Percentiles rank a stretch among this genome's conserved stretches.
Evolutionary conservation across 2,888 invertebrate genomes (phyloP).

Genomic region (Brachypterus glaber): DNA sequence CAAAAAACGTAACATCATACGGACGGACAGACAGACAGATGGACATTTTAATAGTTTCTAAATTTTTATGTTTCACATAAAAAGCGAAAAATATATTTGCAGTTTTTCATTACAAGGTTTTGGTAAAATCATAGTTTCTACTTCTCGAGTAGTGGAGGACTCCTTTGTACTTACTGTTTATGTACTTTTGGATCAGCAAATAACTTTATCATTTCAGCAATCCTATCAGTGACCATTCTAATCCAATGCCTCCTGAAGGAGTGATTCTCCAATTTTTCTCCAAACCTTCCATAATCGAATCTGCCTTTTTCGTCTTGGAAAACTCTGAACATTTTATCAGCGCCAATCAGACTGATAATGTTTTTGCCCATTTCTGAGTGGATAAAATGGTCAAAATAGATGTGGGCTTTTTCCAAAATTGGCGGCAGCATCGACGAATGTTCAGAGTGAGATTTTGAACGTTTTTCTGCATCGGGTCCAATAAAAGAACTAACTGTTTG

Average conservation of each 20-base stretch:
- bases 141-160: too few relatives aligned
- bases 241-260: slow-evolving; percentile 75
- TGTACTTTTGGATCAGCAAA: slow-evolving; percentile 68
- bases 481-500: slow-evolving; percentile 53
- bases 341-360: slow-evolving; percentile 63
- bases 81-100: too few relatives aligned
- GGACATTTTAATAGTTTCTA: too few relatives aligned
- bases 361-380: slow-evolving; percentile 69
- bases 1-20: too few relatives aligned
- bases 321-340: slow-evolving; percentile 56
- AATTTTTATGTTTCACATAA: too few relatives aligned
- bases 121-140: too few relatives aligned
- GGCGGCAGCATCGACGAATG: slow-evolving; percentile 67
- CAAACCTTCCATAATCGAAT: slow-evolving; percentile 61
- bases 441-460: slow-evolving; percentile 55
- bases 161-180: slow-evolving; percentile 55
- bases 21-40: too few relatives aligned
- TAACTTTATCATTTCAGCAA: slow-evolving; percentile 65
- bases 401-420: slow-evolving; percentile 55
- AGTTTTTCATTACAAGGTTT: too few relatives aligned
- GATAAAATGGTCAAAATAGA: slow-evolving; percentile 70
- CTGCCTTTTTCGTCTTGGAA: slow-evolving; percentile 62
- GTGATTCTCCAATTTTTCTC: slow-evolving; percentile 71
- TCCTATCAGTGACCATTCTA: slow-evolving; percentile 60
- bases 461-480: slow-evolving; percentile 51